Percentiles rank a stretch among this genome's conserved stretches.
phyloP scores from a whole-genome alignment of 2,113 vertebrate species.

The Megaceryle maxima region DNA sequence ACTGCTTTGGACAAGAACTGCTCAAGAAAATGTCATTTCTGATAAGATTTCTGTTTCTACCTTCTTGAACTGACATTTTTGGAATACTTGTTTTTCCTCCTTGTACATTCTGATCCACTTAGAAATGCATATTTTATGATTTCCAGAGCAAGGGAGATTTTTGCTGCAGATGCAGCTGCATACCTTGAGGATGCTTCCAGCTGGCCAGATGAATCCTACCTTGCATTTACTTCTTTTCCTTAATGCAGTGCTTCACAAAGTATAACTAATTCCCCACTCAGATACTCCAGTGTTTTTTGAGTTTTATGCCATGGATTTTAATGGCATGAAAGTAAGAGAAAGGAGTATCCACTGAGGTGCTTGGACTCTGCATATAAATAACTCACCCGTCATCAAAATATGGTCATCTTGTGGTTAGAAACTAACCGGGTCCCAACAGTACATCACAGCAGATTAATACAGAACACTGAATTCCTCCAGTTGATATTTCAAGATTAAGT shows the following conservation, averaged over 20 bases:
- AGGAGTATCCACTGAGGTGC: not conserved
- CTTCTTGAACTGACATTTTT: constrained; percentile 4
- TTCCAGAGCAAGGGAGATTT: not conserved
- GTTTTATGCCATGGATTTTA: not conserved
- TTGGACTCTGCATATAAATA: not conserved
- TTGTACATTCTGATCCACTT: constrained; percentile 7
- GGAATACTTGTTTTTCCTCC: not conserved
- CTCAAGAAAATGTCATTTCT: not conserved
- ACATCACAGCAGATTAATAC: not conserved
- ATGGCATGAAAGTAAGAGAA: not conserved
- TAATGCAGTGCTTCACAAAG: not conserved
- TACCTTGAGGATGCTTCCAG: constrained; percentile 23
- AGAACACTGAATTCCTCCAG: not conserved
- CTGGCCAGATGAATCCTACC: not conserved
- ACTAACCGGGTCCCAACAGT: not conserved
- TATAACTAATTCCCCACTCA: not conserved
- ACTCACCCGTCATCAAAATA: not conserved
- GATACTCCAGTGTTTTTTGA: not conserved
- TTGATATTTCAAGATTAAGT: not conserved
- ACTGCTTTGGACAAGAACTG: not conserved
- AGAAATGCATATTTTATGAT: constrained; percentile 26
- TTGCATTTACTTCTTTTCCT: not conserved
- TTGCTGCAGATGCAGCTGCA: not conserved
- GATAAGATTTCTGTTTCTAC: not conserved
- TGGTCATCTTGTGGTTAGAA: not conserved